phyloP scores from a whole-genome alignment of 2,113 vertebrate genomes.

The Callaeas wilsoni region DNA sequence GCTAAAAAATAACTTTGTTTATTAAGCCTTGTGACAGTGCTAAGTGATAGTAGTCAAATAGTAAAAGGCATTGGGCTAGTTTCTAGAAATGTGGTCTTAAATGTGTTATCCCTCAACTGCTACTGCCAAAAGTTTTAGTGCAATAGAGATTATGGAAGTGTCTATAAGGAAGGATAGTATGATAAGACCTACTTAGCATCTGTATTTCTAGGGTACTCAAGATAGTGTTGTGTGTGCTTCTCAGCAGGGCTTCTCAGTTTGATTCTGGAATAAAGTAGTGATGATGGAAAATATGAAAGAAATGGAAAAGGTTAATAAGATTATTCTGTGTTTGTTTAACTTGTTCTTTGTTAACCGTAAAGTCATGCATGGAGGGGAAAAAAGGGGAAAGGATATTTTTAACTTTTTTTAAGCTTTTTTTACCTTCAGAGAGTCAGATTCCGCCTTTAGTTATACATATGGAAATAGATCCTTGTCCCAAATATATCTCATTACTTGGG shows the following conservation, averaged over 20 bases:
- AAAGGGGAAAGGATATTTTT: background rate
- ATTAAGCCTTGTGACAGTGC: background rate
- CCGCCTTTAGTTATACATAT: background rate
- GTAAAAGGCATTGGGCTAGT: background rate
- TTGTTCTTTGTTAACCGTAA: background rate
- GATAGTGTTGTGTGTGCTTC: background rate
- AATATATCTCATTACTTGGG: background rate
- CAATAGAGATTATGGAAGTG: background rate
- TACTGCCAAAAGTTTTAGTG: background rate
- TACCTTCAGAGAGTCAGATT: background rate
- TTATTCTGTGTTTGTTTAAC: background rate
- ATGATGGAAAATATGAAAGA: background rate
- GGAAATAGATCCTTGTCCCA: background rate
- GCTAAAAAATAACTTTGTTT: background rate
- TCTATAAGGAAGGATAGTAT: background rate
- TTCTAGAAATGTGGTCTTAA: background rate
- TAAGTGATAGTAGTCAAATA: background rate
- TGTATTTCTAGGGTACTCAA: background rate
- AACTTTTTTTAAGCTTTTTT: background rate
- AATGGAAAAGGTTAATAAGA: background rate
- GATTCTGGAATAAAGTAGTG: background rate
- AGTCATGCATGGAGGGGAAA: background rate
- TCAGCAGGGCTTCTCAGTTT: background rate
- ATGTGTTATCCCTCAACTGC: background rate
- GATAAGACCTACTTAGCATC: background rate